Evolutionary conservation across 2,888 invertebrate species (phyloP), one percentile per base, ranked within the genome.

Genomic region (Pseudoips prasinana): DNA sequence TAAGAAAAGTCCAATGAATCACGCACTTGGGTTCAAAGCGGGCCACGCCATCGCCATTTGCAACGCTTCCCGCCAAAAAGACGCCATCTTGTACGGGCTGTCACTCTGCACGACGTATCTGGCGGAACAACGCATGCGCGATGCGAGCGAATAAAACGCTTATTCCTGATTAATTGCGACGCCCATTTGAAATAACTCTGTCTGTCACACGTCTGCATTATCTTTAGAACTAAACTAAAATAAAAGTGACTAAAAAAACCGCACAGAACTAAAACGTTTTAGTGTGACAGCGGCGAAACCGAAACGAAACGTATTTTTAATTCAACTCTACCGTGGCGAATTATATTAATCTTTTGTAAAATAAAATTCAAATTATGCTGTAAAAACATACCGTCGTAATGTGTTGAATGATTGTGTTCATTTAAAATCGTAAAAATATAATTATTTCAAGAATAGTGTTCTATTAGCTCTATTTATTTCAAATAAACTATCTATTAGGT

Each of bases 131-230:
- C 63, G 62, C 53, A 44, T 43, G 63, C 59, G 55, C 59, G 47
- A 61, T 58, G 57, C 57, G 58, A 53, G 57, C 66, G 67, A 82
- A 82, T 84, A 84, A 83, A 84, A 79, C 81, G 74, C 69, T 80
- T 76, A 69, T 64, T n/a, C 52, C 75, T 78, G 78, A 81, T 83
- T 79, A 74, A 84, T 81, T 70, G 71, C 74, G 64, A 61, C 61
- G 54, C 35, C 60, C 65, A 61, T 68, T 66, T 65, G 50, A 48
- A 60, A 68, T 65, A 64, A 52, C 61, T 60, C 38, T 30, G 63
- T 46, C 55, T 51, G 62, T 56, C 63, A 66, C 62, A 66, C 56
- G 58, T 57, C 49, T 55, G 46, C 38, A 54, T 64, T 63, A 62
- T 58, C 59, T 64, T 60, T 53, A 57, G 52, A 59, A 50, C 42